A percentile compares a stretch with the other conserved stretches of the same genome.
Evolutionary conservation across 2,113 vertebrate species (phyloP).

Genomic region (Oplegnathus fasciatus): DNA sequence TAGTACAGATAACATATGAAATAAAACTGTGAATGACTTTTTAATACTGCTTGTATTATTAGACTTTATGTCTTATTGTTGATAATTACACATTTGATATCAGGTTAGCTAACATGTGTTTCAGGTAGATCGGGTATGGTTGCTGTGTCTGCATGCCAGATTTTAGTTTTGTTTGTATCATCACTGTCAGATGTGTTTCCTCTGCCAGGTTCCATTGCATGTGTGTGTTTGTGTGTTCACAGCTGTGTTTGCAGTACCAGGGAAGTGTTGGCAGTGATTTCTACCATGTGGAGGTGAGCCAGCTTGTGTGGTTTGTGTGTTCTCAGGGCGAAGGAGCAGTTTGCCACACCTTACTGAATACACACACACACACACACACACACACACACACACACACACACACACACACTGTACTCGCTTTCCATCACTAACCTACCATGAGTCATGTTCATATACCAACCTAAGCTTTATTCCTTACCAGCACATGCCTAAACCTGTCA

Average conservation of each 20-base stretch:
- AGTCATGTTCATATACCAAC: slow-evolving; percentile 5
- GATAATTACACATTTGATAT: not conserved
- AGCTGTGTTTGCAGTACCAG: slow-evolving; percentile 59
- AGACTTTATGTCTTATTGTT: not conserved
- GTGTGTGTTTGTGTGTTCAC: slow-evolving; percentile 22
- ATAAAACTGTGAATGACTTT: too few species aligned
- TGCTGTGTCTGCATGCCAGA: not conserved
- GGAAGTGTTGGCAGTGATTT: slow-evolving; percentile 36
- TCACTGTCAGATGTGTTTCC: slow-evolving; percentile 23
- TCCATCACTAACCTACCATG: slow-evolving; percentile 14
- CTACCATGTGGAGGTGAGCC: slow-evolving; percentile 39
- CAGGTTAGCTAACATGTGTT: not conserved
- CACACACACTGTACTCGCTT: not conserved
- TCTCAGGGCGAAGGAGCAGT: slow-evolving; percentile 23
- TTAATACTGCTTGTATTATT: not conserved
- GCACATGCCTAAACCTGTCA: not conserved
- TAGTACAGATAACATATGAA: too few species aligned
- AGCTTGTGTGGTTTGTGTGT: slow-evolving; percentile 52
- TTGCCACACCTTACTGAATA: slow-evolving; percentile 32
- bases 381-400: slow-evolving; percentile 8
- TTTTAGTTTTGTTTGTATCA: slow-evolving; percentile 29
- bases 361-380: slow-evolving; percentile 8
- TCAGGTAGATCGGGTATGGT: not conserved
- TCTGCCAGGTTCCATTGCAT: slow-evolving; percentile 3
- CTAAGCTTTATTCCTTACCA: not conserved